Evolutionary conservation across 2,888 invertebrate genomes (phyloP).

Genomic region (Tridacna gigas): DNA sequence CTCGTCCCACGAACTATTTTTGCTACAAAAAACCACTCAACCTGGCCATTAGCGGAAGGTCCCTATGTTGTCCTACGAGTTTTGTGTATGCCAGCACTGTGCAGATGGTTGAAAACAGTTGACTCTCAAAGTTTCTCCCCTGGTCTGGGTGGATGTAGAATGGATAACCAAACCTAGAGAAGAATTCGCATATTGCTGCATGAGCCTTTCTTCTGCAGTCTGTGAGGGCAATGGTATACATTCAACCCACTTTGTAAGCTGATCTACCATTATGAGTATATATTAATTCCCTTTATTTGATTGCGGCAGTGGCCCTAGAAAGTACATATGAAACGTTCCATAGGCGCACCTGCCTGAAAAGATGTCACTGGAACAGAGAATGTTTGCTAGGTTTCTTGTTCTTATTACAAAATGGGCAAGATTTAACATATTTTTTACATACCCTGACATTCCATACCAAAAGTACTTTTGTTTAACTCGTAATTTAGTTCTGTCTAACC

Average conservation of each 20-base stretch:
- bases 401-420: neutral
- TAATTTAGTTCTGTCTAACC: neutral
- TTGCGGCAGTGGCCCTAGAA: neutral
- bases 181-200: conserved; percentile 26
- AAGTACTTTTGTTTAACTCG: neutral
- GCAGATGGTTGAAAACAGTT: conserved; percentile 12
- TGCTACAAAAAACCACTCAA: neutral
- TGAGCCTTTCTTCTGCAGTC: no score
- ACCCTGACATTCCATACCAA: neutral
- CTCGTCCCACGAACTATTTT: neutral
- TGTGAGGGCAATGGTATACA: conserved; percentile 38
- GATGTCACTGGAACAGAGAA: no score
- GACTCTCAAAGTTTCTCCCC: no score
- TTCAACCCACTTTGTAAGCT: conserved; percentile 26
- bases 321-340: neutral
- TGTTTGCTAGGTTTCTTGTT: conserved; percentile 3
- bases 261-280: neutral
- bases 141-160: conserved; percentile 18
- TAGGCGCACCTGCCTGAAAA: no score
- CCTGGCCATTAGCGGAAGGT: conserved; percentile 24
- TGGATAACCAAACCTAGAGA: conserved; percentile 29
- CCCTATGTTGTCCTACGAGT: conserved; percentile 32
- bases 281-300: neutral
- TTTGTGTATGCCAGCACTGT: conserved; percentile 22
- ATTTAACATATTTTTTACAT: neutral